Percentiles rank a stretch among this genome's conserved stretches.
Conservation (phyloP, 2,113 vertebrate genomes). For the Trachemys scripta region DNA sequence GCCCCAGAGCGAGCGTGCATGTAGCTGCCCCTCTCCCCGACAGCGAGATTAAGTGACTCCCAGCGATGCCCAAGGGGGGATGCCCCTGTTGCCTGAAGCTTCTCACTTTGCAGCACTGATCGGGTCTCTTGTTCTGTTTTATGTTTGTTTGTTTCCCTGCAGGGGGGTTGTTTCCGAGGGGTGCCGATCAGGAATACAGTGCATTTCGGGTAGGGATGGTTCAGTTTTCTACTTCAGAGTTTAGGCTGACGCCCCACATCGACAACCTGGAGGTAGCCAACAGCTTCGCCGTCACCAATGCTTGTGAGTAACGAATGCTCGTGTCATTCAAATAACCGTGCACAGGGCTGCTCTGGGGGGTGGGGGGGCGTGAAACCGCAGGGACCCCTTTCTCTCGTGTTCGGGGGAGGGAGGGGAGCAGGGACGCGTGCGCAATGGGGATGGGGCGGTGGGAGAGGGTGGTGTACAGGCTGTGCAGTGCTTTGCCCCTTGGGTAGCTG, state of each 20-base stretch:
- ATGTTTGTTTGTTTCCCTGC: constrained; percentile 73
- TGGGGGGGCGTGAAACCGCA: background rate
- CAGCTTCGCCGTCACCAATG: constrained; percentile 99
- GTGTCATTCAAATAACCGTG: background rate
- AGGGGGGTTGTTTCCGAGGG: constrained; percentile 97
- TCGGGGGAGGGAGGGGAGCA: background rate
- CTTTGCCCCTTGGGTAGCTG: background rate
- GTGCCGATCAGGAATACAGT: constrained; percentile 99
- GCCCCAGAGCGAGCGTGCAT: background rate
- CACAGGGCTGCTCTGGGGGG: no score
- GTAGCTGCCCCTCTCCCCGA: background rate
- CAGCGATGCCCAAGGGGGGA: no score
- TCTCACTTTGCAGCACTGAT: background rate
- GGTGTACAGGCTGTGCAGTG: background rate
- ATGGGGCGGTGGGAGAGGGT: background rate
- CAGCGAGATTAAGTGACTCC: background rate
- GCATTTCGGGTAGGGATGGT: constrained; percentile 98
- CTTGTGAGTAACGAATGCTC: constrained; percentile 89
- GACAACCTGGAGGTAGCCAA: constrained; percentile 99
- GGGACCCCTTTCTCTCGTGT: background rate
- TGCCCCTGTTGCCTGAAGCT: no score
- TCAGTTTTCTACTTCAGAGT: constrained; percentile 94
- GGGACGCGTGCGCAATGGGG: background rate
- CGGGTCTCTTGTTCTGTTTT: background rate
- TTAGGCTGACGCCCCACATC: constrained; percentile 96